phyloP scores from a whole-genome alignment of 2,797 vertebrate species.

The Bovichtus diacanthus region DNA sequence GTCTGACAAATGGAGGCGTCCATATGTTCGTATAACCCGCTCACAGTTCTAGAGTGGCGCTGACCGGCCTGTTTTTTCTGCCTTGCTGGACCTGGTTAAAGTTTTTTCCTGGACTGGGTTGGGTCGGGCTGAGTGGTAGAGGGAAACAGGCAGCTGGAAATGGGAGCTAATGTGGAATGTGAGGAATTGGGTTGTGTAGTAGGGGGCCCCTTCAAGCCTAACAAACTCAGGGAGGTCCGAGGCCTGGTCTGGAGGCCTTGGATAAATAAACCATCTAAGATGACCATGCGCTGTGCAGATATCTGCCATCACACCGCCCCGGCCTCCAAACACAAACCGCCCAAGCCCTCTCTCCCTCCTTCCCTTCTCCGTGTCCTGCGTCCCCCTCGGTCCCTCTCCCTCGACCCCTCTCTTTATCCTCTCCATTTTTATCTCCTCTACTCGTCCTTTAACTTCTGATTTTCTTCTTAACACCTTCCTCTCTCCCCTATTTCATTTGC shows the following conservation, averaged over 20 bases:
- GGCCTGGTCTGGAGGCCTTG: slow-evolving; percentile 89
- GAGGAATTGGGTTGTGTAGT: slow-evolving; percentile 88
- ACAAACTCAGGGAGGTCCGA: slow-evolving; percentile 92
- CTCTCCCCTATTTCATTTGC: slow-evolving; percentile 36
- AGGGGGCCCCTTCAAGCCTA: slow-evolving; percentile 89
- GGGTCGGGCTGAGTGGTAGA: slow-evolving; percentile 71
- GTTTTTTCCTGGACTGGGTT: slow-evolving; percentile 60
- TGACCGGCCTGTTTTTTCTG: slow-evolving; percentile 11
- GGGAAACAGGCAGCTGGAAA: slow-evolving; percentile 86
- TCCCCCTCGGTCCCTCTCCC: slow-evolving; percentile 47
- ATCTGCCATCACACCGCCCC: slow-evolving; percentile 86
- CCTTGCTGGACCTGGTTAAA: slow-evolving; percentile 40
- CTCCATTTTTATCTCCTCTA: slow-evolving; percentile 24
- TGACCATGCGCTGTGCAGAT: slow-evolving; percentile 88
- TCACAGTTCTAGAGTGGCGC: slow-evolving; percentile 19
- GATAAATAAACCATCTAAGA: slow-evolving; percentile 89
- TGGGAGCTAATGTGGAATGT: slow-evolving; percentile 89
- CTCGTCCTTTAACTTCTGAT: slow-evolving; percentile 7
- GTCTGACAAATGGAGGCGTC: slow-evolving; percentile 2
- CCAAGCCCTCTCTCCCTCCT: slow-evolving; percentile 45
- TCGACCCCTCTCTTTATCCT: slow-evolving; percentile 15
- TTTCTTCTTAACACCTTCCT: slow-evolving; percentile 31
- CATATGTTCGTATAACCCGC: not conserved
- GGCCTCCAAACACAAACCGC: slow-evolving; percentile 80
- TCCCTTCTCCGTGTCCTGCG: slow-evolving; percentile 46